phyloP scores from a whole-genome alignment of 2,888 invertebrate species.

The Alsophila aescularia region DNA sequence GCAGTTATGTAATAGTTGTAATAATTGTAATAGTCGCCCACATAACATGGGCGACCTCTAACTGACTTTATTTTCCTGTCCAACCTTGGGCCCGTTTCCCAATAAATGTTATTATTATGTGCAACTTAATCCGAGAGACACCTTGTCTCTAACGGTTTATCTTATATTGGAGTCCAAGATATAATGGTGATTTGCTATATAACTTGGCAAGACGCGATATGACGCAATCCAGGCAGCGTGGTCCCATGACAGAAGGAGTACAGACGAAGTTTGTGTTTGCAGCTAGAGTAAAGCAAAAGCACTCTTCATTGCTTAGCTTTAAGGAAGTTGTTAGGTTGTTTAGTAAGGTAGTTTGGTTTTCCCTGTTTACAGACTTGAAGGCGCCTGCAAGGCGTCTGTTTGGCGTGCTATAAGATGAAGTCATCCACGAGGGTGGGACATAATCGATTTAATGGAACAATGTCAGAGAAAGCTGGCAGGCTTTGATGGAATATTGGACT shows the following conservation, averaged over 20 bases:
- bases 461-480: neutral
- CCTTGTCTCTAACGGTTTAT: conserved; percentile 25
- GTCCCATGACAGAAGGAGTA: conserved; percentile 43
- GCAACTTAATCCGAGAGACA: conserved; percentile 41
- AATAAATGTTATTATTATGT: conserved; percentile 44
- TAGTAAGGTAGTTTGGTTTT: conserved; percentile 38
- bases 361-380: conserved; percentile 55
- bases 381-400: conserved; percentile 51
- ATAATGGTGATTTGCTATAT: conserved; percentile 44
- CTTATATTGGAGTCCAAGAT: conserved; percentile 40
- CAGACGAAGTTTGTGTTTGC: conserved; percentile 23
- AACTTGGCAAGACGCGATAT: conserved; percentile 57
- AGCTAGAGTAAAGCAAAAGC: conserved; percentile 26
- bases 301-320: conserved; percentile 18
- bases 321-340: conserved; percentile 12
- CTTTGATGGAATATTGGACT: conserved; percentile 1
- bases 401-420: conserved; percentile 47
- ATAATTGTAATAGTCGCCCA: neutral
- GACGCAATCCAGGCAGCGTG: conserved; percentile 59
- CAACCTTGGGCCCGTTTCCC: conserved; percentile 56
- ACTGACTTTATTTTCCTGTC: conserved; percentile 44
- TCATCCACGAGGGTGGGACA: conserved; percentile 32
- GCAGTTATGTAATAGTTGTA: neutral
- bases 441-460: conserved; percentile 24
- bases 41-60: conserved; percentile 39